Conservation (phyloP, 2,888 invertebrate genomes). For the Malthinus seriepunctatus region DNA sequence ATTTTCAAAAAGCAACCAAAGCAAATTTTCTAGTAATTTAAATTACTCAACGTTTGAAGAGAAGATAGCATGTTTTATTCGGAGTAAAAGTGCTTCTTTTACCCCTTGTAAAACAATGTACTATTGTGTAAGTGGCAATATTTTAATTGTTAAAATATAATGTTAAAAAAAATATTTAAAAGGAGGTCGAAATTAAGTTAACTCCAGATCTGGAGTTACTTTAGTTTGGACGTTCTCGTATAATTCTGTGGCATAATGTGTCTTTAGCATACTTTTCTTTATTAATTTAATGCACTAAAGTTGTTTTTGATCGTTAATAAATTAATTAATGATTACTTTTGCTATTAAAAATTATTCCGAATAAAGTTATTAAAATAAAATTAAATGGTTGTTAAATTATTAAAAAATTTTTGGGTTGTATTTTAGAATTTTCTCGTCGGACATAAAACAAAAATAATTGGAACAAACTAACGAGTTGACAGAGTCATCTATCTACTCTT, state of each 20-base stretch:
- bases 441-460: constrained; percentile 53
- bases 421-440: constrained; percentile 48
- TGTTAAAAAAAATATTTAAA: neutral
- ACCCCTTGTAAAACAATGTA: no score
- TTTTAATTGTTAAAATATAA: constrained; percentile 38
- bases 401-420: constrained; percentile 40
- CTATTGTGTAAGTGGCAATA: constrained; percentile 41
- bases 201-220: no score
- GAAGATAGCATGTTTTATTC: no score
- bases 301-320: constrained; percentile 20
- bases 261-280: constrained; percentile 12
- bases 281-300: constrained; percentile 20
- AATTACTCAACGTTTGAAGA: no score
- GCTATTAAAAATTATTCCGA: constrained; percentile 26
- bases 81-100: no score
- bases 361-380: constrained; percentile 28
- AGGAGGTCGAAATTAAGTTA: no score
- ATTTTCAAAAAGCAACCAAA: no score
- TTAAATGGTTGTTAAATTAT: constrained; percentile 30
- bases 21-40: no score
- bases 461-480: constrained; percentile 49
- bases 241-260: constrained; percentile 16
- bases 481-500: constrained; percentile 48
- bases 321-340: constrained; percentile 19
- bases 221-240: constrained; percentile 3